phyloP scores from a whole-genome alignment of 2,888 invertebrate species.

The Chaetogeoica ovagalla region DNA sequence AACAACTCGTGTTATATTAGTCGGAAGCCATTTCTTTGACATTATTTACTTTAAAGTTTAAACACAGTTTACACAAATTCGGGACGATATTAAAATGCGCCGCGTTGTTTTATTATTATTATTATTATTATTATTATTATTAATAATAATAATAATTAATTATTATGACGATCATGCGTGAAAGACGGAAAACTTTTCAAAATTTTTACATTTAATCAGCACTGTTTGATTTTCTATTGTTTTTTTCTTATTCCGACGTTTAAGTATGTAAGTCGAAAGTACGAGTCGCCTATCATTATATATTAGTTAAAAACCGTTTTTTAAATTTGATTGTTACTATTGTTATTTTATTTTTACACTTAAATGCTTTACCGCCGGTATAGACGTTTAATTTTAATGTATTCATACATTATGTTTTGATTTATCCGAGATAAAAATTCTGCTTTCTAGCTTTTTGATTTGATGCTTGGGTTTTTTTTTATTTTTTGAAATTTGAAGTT shows the following conservation, averaged over 20 bases:
- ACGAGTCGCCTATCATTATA: too few species aligned
- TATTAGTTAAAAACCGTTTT: background rate
- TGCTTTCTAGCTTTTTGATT: background rate
- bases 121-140: too few species aligned
- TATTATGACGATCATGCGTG: too few species aligned
- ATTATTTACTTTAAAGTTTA: slow-evolving; percentile 39
- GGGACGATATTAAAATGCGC: slow-evolving; percentile 17
- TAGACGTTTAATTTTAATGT: background rate
- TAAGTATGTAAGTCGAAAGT: background rate
- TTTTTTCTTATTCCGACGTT: background rate
- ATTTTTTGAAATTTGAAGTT: too few species aligned
- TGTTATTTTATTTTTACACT: background rate
- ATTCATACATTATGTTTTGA: background rate
- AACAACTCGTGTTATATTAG: slow-evolving; percentile 27
- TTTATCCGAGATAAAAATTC: background rate
- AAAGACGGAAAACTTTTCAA: background rate
- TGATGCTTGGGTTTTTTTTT: too few species aligned
- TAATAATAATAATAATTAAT: too few species aligned
- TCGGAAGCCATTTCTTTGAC: slow-evolving; percentile 39
- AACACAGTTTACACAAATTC: background rate
- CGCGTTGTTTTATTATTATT: background rate
- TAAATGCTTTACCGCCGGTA: too few species aligned
- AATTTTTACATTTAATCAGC: background rate
- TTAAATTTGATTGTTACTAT: background rate
- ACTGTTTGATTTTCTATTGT: background rate